These are phyloP conservation scores for Cotesia glomerata DNA, from an alignment of 1,140 invertebrate genomes.

Conservation along the genomic window DNA sequence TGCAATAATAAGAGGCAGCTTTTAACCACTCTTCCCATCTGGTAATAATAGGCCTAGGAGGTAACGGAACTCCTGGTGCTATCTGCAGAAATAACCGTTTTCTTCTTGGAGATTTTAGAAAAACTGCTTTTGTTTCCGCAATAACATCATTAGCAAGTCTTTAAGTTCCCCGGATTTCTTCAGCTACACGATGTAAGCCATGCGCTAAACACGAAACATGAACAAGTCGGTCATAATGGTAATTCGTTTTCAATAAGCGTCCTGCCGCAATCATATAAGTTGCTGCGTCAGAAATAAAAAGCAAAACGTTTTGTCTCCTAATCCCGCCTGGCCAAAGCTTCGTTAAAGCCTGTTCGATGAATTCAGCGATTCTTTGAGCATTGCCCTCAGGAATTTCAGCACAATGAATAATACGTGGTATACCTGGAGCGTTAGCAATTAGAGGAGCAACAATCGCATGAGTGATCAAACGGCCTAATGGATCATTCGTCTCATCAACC, in stretches of 20 bases:
- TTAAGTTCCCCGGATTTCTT: constrained; percentile 46
- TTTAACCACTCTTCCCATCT: constrained; percentile 57
- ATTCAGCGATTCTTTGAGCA: background rate
- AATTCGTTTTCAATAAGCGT: constrained; percentile 37
- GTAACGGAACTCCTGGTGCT: constrained; percentile 45
- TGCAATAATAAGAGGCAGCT: constrained; percentile 45
- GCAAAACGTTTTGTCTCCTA: constrained; percentile 21
- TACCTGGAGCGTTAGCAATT: background rate
- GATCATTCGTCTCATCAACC: constrained; percentile 33
- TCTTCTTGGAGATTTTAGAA: constrained; percentile 23
- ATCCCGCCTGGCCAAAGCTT: constrained; percentile 19
- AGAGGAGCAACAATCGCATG: constrained; percentile 25
- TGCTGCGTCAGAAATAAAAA: constrained; percentile 39
- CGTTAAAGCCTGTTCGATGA: background rate
- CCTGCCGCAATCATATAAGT: constrained; percentile 46
- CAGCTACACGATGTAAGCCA: constrained; percentile 48
- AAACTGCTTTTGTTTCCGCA: background rate
- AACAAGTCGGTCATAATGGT: constrained; percentile 35
- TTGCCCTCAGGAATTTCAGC: background rate
- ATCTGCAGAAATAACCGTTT: constrained; percentile 44
- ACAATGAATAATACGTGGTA: background rate
- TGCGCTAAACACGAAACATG: constrained; percentile 53
- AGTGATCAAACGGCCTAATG: constrained; percentile 12
- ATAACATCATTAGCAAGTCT: constrained; percentile 33
- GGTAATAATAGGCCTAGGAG: constrained; percentile 51